Evolutionary conservation across 1,140 invertebrate genomes (phyloP).

Genomic region (Dendroctonus ponderosae): DNA sequence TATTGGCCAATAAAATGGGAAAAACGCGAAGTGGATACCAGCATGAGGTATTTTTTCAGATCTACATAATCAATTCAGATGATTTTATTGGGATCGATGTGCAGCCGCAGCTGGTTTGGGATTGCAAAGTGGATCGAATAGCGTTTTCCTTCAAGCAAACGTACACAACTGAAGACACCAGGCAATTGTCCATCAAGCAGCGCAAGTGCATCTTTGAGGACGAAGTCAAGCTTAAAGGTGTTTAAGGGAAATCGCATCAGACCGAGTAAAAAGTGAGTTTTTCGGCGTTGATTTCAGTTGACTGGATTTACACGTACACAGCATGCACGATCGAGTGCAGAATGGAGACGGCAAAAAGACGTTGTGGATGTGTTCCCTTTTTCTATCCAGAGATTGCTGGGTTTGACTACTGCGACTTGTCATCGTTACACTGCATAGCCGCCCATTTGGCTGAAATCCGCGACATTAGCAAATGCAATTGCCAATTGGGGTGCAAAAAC

Average conservation of each 20-base stretch:
- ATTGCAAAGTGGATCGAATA: slow-evolving; percentile 60
- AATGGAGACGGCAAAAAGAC: slow-evolving; percentile 59
- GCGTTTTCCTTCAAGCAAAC: slow-evolving; percentile 69
- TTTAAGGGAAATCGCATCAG: not conserved
- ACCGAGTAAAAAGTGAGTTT: not conserved
- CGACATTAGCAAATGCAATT: slow-evolving; percentile 60
- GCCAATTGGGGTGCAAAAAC: slow-evolving; percentile 67
- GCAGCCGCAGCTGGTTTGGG: slow-evolving; percentile 67
- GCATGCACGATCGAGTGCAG: slow-evolving; percentile 69
- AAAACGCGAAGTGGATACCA: not conserved
- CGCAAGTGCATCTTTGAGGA: slow-evolving; percentile 65
- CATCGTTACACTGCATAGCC: slow-evolving; percentile 60
- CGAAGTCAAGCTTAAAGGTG: slow-evolving; percentile 55
- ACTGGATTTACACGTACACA: slow-evolving; percentile 63
- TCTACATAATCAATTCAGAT: slow-evolving; percentile 66
- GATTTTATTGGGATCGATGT: slow-evolving; percentile 65
- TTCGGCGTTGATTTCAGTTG: slow-evolving; percentile 48
- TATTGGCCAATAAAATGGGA: too few species aligned
- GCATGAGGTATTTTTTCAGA: slow-evolving; percentile 46
- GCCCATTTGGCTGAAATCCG: slow-evolving; percentile 57
- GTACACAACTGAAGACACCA: slow-evolving; percentile 67
- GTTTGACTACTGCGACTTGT: slow-evolving; percentile 58
- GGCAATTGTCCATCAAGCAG: slow-evolving; percentile 64
- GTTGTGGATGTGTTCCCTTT: slow-evolving; percentile 66
- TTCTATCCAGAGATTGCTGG: slow-evolving; percentile 58